A percentile compares a stretch with the other conserved stretches of the same genome.
These are phyloP conservation scores for Euzophera pinguis DNA, from an alignment of 2,888 invertebrate species.

Conservation along the genomic window DNA sequence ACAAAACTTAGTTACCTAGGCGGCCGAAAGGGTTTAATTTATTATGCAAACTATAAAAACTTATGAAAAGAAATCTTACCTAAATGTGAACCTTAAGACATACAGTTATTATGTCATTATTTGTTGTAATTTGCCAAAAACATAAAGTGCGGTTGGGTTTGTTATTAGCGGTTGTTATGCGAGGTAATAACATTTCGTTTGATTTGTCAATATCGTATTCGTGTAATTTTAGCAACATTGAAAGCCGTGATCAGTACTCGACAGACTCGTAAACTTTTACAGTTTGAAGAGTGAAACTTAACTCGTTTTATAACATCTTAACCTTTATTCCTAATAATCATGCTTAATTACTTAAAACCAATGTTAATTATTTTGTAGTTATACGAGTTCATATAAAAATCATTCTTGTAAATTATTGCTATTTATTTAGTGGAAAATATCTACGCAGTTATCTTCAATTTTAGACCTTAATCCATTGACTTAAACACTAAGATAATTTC, in stretches of 20 bases:
- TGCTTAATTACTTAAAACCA: not conserved
- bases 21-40: too few species aligned
- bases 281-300: not conserved
- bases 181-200: not conserved
- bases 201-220: not conserved
- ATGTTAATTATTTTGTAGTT: slow-evolving; percentile 1
- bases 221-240: slow-evolving; percentile 6
- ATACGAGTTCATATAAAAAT: not conserved
- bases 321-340: not conserved
- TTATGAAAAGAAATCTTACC: too few species aligned
- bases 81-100: too few species aligned
- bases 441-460: not conserved
- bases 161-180: slow-evolving; percentile 6
- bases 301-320: not conserved
- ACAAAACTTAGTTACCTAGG: too few species aligned
- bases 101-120: too few species aligned
- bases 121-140: slow-evolving; percentile 1
- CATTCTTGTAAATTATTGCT: slow-evolving; percentile 1
- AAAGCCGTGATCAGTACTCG: not conserved
- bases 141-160: slow-evolving; percentile 1
- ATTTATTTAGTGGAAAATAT: not conserved
- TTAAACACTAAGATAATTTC: not conserved
- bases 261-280: not conserved
- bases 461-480: not conserved
- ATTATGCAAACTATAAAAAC: too few species aligned